Percentiles rank a stretch among this genome's conserved stretches.
These are phyloP conservation scores for Adelosebastes latens DNA, from an alignment of 2,797 vertebrate genomes.

Conservation along the genomic window DNA sequence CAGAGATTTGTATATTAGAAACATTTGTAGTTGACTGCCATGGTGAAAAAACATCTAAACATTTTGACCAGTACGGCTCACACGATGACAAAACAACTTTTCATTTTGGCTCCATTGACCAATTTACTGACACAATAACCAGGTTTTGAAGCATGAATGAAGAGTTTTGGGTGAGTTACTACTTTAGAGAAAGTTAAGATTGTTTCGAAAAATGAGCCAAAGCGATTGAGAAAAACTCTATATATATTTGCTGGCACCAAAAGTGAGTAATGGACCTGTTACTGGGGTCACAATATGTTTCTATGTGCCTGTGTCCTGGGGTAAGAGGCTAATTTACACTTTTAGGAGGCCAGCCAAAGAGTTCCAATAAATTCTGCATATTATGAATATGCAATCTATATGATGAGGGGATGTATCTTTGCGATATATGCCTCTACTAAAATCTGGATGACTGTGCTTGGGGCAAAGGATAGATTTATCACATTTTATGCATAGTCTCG, in stretches of 20 bases:
- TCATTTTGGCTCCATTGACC: too few relatives aligned
- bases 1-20: too few relatives aligned
- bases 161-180: too few relatives aligned
- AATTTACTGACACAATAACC: too few relatives aligned
- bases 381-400: conserved; percentile 29
- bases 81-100: too few relatives aligned
- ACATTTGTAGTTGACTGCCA: too few relatives aligned
- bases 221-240: too few relatives aligned
- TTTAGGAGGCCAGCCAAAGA: background rate
- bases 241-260: background rate
- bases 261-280: conserved; percentile 21
- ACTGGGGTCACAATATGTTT: background rate
- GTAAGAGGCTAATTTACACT: conserved; percentile 2
- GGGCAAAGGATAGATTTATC: conserved; percentile 51
- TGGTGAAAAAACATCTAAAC: too few relatives aligned
- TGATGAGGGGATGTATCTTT: conserved; percentile 13
- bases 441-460: conserved; percentile 24
- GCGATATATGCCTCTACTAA: conserved; percentile 21
- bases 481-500: conserved; percentile 61
- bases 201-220: too few relatives aligned
- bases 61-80: too few relatives aligned
- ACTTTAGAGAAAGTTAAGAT: too few relatives aligned
- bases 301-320: background rate
- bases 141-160: too few relatives aligned
- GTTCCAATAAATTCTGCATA: background rate